phyloP scores from a whole-genome alignment of 2,797 vertebrate species.

The Emys orbicularis region DNA sequence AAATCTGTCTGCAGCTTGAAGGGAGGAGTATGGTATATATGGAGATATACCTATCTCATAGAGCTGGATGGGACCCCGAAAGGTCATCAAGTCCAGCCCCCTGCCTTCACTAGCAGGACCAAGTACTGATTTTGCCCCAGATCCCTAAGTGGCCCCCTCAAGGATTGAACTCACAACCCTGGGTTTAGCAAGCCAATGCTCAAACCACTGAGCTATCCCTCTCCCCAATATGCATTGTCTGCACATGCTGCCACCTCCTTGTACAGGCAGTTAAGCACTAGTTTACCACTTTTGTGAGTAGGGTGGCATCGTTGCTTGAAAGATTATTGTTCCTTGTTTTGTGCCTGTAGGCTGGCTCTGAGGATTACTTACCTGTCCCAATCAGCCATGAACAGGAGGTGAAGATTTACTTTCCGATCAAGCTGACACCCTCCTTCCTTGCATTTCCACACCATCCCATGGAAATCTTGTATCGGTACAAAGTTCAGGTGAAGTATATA shows the following conservation, averaged over 20 bases:
- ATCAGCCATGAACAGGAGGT: slow-evolving; percentile 77
- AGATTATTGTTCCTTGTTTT: neutral
- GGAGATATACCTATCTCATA: too few relatives aligned
- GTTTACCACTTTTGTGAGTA: neutral
- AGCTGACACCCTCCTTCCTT: slow-evolving; percentile 64
- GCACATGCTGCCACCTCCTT: neutral
- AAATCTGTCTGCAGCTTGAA: neutral
- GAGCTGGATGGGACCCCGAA: too few relatives aligned
- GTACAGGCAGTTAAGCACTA: neutral
- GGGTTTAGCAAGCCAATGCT: too few relatives aligned
- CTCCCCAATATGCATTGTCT: neutral
- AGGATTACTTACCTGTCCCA: slow-evolving; percentile 32
- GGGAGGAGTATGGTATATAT: neutral
- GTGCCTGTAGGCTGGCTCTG: slow-evolving; percentile 38
- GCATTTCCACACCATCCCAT: slow-evolving; percentile 84
- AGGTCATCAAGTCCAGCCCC: too few relatives aligned
- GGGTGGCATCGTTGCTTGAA: neutral
- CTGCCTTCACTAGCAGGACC: too few relatives aligned
- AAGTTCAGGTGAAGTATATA: slow-evolving; percentile 66
- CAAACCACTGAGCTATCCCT: too few relatives aligned
- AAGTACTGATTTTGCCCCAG: too few relatives aligned
- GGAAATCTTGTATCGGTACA: slow-evolving; percentile 63
- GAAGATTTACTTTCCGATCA: slow-evolving; percentile 77
- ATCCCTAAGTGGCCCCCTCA: too few relatives aligned
- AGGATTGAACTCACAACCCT: too few relatives aligned